These are phyloP conservation scores for Lathamus discolor DNA, from an alignment of 2,113 vertebrate species.

Conservation along the genomic window DNA sequence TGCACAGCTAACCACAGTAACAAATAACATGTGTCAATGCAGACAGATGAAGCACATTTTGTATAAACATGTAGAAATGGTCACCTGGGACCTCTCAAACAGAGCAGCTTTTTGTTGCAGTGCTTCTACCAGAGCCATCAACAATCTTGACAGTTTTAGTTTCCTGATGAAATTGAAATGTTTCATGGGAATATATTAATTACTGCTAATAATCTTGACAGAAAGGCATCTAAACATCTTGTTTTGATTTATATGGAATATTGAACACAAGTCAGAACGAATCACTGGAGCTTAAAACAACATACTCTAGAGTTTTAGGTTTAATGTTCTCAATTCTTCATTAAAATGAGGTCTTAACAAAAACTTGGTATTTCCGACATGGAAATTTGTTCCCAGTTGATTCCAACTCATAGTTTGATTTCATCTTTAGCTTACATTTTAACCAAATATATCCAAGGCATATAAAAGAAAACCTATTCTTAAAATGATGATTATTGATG, in stretches of 20 bases:
- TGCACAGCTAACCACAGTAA: background rate
- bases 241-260: background rate
- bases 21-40: background rate
- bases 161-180: background rate
- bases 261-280: background rate
- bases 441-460: background rate
- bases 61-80: background rate
- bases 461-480: background rate
- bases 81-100: background rate
- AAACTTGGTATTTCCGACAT: background rate
- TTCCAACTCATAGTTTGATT: background rate
- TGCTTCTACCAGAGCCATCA: background rate
- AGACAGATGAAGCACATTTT: background rate
- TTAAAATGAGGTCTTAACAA: background rate
- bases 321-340: background rate
- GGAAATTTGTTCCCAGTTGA: rapidly evolving
- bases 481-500: background rate
- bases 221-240: background rate
- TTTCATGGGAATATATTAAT: constrained; percentile 3
- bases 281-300: background rate
- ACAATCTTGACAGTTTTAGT: background rate
- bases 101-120: background rate
- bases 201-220: background rate
- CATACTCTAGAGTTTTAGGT: background rate
- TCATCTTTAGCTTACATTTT: background rate